These are phyloP conservation scores for Yponomeuta evonymella DNA, from an alignment of 2,888 invertebrate species.

Conservation along the genomic window DNA sequence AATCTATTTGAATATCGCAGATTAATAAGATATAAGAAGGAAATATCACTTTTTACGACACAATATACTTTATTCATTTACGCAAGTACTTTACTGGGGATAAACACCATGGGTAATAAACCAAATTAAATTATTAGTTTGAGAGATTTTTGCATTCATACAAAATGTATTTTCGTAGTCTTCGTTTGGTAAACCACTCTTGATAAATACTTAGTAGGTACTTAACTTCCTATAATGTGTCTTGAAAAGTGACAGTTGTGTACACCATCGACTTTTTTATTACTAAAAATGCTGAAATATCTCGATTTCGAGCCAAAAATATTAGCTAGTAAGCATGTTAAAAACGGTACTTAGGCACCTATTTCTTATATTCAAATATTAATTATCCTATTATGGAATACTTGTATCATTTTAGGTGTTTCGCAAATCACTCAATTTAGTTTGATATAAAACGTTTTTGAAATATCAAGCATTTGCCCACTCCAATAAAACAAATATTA, in stretches of 20 bases:
- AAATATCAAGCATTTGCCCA: too few relatives aligned
- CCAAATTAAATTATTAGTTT: slow-evolving; percentile 44
- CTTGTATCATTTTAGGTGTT: too few relatives aligned
- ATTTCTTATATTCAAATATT: too few relatives aligned
- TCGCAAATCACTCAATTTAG: too few relatives aligned
- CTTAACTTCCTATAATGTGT: slow-evolving; percentile 26
- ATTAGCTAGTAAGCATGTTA: not conserved
- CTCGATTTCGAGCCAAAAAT: slow-evolving; percentile 50
- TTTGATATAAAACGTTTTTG: too few relatives aligned
- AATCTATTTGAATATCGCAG: slow-evolving; percentile 22
- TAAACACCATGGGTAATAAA: slow-evolving; percentile 42
- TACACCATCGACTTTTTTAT: slow-evolving; percentile 53
- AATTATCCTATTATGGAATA: too few relatives aligned
- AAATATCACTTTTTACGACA: not conserved
- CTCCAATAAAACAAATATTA: too few relatives aligned
- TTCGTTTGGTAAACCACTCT: not conserved
- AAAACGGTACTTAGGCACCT: too few relatives aligned
- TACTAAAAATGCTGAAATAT: slow-evolving; percentile 39
- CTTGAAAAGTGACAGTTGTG: slow-evolving; percentile 40
- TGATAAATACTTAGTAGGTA: not conserved
- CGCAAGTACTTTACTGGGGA: slow-evolving; percentile 21
- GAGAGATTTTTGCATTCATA: too few relatives aligned
- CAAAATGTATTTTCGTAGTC: slow-evolving; percentile 9
- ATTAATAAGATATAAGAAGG: not conserved
- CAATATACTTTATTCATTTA: not conserved